phyloP scores from a whole-genome alignment of 2,113 vertebrate genomes.

The Peromyscus leucopus region DNA sequence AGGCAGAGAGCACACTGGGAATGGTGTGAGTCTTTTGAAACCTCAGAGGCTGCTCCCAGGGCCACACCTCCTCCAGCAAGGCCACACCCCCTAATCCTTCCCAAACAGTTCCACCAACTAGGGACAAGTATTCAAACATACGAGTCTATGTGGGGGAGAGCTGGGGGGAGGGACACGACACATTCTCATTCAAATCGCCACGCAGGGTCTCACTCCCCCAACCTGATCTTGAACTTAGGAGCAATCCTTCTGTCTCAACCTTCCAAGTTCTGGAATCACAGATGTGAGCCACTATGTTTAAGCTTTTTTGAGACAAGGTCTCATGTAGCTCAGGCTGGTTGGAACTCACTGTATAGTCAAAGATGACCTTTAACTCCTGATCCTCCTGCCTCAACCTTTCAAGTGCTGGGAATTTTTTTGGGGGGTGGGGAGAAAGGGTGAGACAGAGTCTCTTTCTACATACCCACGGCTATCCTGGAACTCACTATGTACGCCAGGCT shows the following conservation, averaged over 20 bases:
- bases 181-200: neutral
- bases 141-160: neutral
- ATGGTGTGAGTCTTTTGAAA: neutral
- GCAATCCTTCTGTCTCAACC: neutral
- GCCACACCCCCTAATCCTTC: neutral
- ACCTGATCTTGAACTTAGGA: neutral
- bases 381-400: neutral
- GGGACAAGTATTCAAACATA: neutral
- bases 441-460: neutral
- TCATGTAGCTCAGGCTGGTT: neutral
- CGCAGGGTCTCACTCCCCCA: neutral
- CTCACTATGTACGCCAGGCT: neutral
- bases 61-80: neutral
- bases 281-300: neutral
- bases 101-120: neutral
- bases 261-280: neutral
- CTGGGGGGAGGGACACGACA: too few relatives aligned
- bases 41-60: neutral
- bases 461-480: neutral
- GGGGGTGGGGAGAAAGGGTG: too few relatives aligned
- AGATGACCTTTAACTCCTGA: neutral
- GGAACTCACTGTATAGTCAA: neutral
- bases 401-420: neutral
- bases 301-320: neutral
- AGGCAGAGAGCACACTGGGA: neutral